Evolutionary conservation across 2,888 invertebrate genomes (phyloP).

Genomic region (Folsomia manolachei): DNA sequence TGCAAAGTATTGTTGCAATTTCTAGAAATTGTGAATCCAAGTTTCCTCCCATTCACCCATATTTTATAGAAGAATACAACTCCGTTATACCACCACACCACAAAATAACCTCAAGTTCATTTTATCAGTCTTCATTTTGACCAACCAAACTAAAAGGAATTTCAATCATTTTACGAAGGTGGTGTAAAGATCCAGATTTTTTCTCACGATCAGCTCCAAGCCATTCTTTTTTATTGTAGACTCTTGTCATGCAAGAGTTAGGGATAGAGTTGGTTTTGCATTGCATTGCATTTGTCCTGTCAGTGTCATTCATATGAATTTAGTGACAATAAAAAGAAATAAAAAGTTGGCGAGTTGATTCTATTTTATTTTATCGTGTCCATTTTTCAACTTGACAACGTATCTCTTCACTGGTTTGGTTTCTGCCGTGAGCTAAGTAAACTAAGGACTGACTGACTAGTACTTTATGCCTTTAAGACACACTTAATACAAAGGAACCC

Average conservation of each 20-base stretch:
- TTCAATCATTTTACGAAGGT: neutral
- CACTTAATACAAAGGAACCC: neutral
- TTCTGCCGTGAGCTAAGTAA: neutral
- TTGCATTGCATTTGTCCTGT: too few species aligned
- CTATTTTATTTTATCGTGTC: neutral
- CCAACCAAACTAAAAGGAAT: neutral
- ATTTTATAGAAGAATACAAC: neutral
- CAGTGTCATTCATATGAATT: neutral
- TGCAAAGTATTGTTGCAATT: neutral
- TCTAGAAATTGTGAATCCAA: neutral
- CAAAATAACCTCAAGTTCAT: neutral
- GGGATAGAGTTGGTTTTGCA: neutral
- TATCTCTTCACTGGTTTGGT: too few species aligned
- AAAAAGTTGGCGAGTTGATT: neutral
- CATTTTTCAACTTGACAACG: neutral
- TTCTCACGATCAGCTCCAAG: constrained; percentile 11
- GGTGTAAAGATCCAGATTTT: constrained; percentile 9
- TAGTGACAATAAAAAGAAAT: neutral
- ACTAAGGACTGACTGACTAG: neutral
- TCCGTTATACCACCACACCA: neutral
- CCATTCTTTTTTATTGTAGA: neutral
- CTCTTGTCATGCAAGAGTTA: neutral
- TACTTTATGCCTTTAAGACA: neutral
- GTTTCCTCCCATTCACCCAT: neutral
- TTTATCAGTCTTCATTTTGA: neutral